These are phyloP conservation scores for Pteronotus mesoamericanus DNA, from an alignment of 2,797 vertebrate genomes.

Conservation along the genomic window DNA sequence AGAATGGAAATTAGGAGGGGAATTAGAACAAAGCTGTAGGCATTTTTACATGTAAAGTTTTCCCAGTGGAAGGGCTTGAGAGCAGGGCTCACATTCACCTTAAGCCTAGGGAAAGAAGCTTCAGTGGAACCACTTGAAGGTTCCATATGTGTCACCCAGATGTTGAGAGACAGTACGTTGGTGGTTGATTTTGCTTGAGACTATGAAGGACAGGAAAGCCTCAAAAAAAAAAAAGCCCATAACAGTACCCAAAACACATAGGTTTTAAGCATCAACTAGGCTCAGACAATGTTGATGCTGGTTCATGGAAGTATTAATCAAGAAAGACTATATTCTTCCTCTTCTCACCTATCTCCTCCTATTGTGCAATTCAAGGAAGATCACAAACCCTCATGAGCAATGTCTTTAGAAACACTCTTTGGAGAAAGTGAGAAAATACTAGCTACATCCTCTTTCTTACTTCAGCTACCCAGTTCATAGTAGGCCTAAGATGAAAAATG, in stretches of 20 bases:
- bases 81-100: not conserved
- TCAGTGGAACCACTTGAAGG: not conserved
- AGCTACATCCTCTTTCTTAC: not conserved
- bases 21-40: not conserved
- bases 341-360: not conserved
- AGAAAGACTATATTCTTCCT: not conserved
- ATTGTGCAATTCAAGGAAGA: not conserved
- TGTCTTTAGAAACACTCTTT: not conserved
- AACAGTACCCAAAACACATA: not conserved
- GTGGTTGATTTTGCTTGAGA: not conserved
- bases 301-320: not conserved
- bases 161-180: not conserved
- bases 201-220: not conserved
- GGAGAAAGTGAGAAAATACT: not conserved
- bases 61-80: not conserved
- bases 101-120: conserved; percentile 2
- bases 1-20: not conserved
- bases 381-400: not conserved
- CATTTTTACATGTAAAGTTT: not conserved
- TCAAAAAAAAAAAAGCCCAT: conserved; percentile 1
- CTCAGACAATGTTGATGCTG: not conserved
- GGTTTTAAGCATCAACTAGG: not conserved
- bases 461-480: not conserved
- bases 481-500: not conserved
- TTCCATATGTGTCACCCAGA: not conserved